Evolutionary conservation across 1,140 invertebrate genomes (phyloP), one percentile per base, ranked within the genome.

Genomic region (Trichomalopsis sarcophagae): DNA sequence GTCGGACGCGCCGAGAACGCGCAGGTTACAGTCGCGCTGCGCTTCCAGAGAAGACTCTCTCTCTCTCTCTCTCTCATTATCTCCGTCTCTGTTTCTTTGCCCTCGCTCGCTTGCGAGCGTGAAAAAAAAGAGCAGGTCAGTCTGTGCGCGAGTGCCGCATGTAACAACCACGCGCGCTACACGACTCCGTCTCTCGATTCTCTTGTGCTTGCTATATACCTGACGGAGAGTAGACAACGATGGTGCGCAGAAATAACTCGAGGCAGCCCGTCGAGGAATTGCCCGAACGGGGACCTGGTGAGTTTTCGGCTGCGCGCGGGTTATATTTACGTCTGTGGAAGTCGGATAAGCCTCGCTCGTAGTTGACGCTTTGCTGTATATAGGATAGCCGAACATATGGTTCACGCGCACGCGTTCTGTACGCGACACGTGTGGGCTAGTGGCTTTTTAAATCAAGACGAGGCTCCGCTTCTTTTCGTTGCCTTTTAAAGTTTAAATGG

Each of bases 211-310:
- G n/a, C 13, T 23, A 17, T 69, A n/a, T 69, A n/a, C 21, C 66
- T 69, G 27, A 27, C 23, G 21, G 21, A n/a, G 66, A 69, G 66
- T 27, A 69, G 66, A 27, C 23, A 27, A 27, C 21, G 84, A 94
- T 94, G 93, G 91, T 90, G 82, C 91, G 92, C 47, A 93, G 89
- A 84, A 91, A 90, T 50, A 89, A 87, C 82, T 86, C 86, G 50
- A 93, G 89, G 81, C 84, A 89, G 47, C 83, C 84, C 17, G 88
- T 87, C n/a, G 91, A 93, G 75, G 90, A 90, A 11, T 84, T 93
- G 23, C 91, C 92, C 6, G 91, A 93, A 83, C 88, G 90, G 23
- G 91, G 92, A 87, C 89, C 92, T 81, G 93, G 93, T 94, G 91
- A 94, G 93, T 91, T 17, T 71, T 33, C 27, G 44, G 10, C 23